Evolutionary conservation across 2,113 vertebrate genomes (phyloP).

Genomic region (Amphilophus citrinellus): DNA sequence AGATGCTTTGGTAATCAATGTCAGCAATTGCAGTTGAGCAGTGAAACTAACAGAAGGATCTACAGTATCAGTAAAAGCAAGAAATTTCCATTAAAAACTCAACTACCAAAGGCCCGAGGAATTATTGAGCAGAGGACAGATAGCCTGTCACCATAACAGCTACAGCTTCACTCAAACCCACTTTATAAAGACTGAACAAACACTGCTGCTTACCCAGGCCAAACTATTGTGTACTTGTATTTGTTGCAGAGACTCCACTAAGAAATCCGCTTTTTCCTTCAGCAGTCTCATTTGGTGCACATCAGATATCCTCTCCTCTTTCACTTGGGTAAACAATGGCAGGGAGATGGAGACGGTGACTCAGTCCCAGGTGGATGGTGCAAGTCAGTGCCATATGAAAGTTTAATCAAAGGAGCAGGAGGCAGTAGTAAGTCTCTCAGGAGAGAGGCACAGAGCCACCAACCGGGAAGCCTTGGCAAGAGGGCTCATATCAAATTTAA

Average conservation of each 20-base stretch:
- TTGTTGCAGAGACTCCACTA: constrained; percentile 55
- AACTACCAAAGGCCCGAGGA: constrained; percentile 30
- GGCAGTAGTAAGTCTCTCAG: constrained; percentile 65
- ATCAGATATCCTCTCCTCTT: constrained; percentile 76
- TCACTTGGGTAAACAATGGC: constrained; percentile 75
- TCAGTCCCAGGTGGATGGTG: constrained; percentile 60
- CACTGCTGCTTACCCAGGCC: constrained; percentile 62
- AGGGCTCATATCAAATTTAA: constrained; percentile 80
- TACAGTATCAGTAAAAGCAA: constrained; percentile 13
- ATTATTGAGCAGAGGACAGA: constrained; percentile 37
- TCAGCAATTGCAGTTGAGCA: not conserved
- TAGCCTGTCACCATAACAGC: constrained; percentile 54
- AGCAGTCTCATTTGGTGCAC: constrained; percentile 70
- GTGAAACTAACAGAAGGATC: not conserved
- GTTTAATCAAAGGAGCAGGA: constrained; percentile 80
- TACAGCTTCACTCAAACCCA: constrained; percentile 51
- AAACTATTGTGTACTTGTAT: constrained; percentile 55
- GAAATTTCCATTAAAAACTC: constrained; percentile 55
- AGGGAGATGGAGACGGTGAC: constrained; percentile 63
- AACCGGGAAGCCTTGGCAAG: constrained; percentile 69
- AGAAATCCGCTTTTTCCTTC: constrained; percentile 63
- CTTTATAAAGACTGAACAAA: constrained; percentile 69
- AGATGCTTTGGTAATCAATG: constrained; percentile 16
- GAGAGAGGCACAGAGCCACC: constrained; percentile 58
- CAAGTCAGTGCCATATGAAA: constrained; percentile 72